These are phyloP conservation scores for Busseola fusca DNA, from an alignment of 2,888 invertebrate genomes.

Conservation along the genomic window DNA sequence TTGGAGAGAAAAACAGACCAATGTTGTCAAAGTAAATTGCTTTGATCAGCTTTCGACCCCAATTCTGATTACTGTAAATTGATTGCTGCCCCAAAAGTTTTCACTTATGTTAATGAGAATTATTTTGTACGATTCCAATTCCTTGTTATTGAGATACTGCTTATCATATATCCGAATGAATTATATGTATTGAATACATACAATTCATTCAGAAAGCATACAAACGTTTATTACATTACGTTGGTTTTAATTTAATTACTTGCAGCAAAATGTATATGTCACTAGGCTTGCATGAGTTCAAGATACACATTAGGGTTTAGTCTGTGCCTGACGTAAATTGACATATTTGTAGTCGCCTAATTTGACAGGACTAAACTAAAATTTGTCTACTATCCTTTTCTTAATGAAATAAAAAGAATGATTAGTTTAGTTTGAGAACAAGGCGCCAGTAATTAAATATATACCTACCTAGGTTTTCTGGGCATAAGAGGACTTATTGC, in stretches of 20 bases:
- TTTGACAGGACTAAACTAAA: too few species aligned
- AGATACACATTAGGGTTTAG: too few species aligned
- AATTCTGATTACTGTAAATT: slow-evolving; percentile 49
- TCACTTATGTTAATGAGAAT: not conserved
- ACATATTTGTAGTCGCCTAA: too few species aligned
- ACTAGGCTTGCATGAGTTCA: not conserved
- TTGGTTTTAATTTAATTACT: not conserved
- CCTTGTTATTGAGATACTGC: not conserved
- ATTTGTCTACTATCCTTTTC: too few species aligned
- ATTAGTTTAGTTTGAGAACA: too few species aligned
- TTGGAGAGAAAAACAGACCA: slow-evolving; percentile 16
- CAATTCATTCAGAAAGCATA: not conserved
- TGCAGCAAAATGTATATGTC: not conserved
- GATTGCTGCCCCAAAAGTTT: slow-evolving; percentile 46
- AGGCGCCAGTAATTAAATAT: not conserved
- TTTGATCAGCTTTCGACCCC: slow-evolving; percentile 45
- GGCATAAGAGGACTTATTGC: not conserved
- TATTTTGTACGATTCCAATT: not conserved
- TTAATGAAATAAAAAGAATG: not conserved
- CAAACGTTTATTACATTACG: not conserved
- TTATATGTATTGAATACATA: too few species aligned
- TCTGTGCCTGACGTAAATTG: too few species aligned
- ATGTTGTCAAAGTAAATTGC: slow-evolving; percentile 44
- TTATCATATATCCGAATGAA: too few species aligned
- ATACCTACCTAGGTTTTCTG: not conserved